Evolutionary conservation across 2,888 invertebrate species (phyloP), one percentile per base, ranked within the genome.

Genomic region (Amphipoea oculea): DNA sequence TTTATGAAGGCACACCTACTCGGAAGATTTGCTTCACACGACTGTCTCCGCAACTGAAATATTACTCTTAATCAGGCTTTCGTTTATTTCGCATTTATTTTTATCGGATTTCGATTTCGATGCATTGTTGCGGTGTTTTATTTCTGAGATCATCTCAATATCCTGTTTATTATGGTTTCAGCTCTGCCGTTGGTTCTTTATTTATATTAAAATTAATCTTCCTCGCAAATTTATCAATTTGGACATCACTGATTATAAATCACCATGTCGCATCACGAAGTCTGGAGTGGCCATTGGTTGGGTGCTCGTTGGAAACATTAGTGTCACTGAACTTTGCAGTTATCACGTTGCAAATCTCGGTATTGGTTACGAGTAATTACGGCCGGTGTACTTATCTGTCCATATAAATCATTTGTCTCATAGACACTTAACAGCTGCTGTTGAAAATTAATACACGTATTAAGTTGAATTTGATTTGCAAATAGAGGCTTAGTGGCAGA

Each of bases 401-500:
- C 77, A 87, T 87, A 94, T 95, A 94, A 94, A 95, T 95, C 93
- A 94, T 92, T 93, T 90, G 90, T 92, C 90, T 85, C 88, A 81
- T 86, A 89, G 90, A 91, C 92, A 91, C 89, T 91, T 89, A 89
- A 89, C 91, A 90, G 92, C 91, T 92, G 93, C 91, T 90, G 92
- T 91, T 92, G 90, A 87, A 89, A 92, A 94, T 94, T 92, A 93
- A 94, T 93, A 91, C 91, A 91, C 89, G 90, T 83, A 92, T 93
- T 94, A 92, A 90, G 85, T 90, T 87, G 85, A 90, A 94, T 95
- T 95, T 94, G 94, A 94, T 95, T 95, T 95, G 95, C 95, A 94
- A 95, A 95, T 95, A 82, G 78, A 84, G 78, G 75, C 79, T 83
- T 88, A 89, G 84, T 87, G 88, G 92, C 88, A 89, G 92, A 92